Evolutionary conservation across 2,888 invertebrate genomes (phyloP).

Genomic region (Sabatieria punctata): DNA sequence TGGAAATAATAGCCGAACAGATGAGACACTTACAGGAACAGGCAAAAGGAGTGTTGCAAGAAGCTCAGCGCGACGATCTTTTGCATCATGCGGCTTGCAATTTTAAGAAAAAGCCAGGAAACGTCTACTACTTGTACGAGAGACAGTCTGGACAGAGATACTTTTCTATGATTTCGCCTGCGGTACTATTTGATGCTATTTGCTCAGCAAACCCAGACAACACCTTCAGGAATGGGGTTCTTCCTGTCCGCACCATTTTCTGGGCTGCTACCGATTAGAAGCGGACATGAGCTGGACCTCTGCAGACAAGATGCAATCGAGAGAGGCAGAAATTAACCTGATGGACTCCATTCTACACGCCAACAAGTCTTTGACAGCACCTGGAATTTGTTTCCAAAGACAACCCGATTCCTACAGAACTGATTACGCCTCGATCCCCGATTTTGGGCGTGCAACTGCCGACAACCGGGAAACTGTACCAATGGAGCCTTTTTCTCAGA

Average conservation of each 20-base stretch:
- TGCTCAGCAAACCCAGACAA: too few relatives aligned
- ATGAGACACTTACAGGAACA: constrained; percentile 45
- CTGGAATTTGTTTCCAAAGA: too few relatives aligned
- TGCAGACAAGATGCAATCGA: constrained; percentile 28
- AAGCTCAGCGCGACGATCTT: constrained; percentile 43
- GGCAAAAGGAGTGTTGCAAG: constrained; percentile 30
- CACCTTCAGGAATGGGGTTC: constrained; percentile 54
- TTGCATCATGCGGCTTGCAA: constrained; percentile 56
- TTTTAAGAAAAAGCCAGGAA: constrained; percentile 52
- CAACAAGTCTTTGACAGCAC: constrained; percentile 8
- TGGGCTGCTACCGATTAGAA: constrained; percentile 51
- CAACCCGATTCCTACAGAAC: too few relatives aligned
- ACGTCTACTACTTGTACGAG: constrained; percentile 52
- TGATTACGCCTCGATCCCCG: too few relatives aligned
- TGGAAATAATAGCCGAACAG: constrained; percentile 52
- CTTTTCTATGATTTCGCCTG: constrained; percentile 55
- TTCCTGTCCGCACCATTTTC: constrained; percentile 43
- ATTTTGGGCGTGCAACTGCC: too few relatives aligned
- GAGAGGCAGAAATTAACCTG: constrained; percentile 7
- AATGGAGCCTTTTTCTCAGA: too few relatives aligned
- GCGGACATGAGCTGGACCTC: constrained; percentile 54
- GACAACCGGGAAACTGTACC: too few relatives aligned
- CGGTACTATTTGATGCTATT: constrained; percentile 44
- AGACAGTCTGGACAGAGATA: constrained; percentile 48
- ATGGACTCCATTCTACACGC: constrained; percentile 8